A percentile compares a stretch with the other conserved stretches of the same genome.
Conservation (phyloP, 2,797 vertebrate genomes). For the Notolabrus celidotus region DNA sequence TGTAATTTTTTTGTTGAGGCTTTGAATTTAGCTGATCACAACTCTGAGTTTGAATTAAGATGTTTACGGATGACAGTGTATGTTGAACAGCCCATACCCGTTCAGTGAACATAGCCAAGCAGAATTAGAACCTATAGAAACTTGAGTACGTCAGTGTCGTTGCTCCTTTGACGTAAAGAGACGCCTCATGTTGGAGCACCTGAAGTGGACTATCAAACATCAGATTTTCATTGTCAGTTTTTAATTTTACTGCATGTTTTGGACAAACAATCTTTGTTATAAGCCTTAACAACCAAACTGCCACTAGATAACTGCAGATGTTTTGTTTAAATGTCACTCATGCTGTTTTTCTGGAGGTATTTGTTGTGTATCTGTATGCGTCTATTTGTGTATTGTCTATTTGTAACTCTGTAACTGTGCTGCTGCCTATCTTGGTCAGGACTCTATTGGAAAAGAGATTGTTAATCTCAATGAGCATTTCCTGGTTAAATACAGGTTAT, state of each 20-base stretch:
- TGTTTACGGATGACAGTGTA: slow-evolving; percentile 27
- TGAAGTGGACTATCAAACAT: background rate
- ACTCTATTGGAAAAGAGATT: no score
- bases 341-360: no score
- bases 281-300: no score
- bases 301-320: no score
- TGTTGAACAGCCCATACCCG: slow-evolving; percentile 1
- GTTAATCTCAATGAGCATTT: no score
- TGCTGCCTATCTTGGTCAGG: no score
- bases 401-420: no score
- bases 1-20: no score
- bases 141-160: background rate
- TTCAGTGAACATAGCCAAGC: slow-evolving; percentile 26
- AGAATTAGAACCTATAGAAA: slow-evolving; percentile 17
- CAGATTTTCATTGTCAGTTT: background rate
- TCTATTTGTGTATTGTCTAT: no score
- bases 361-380: no score
- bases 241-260: background rate
- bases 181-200: background rate
- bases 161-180: background rate
- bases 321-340: no score
- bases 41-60: slow-evolving; percentile 36
- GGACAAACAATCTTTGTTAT: background rate
- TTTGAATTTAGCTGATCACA: slow-evolving; percentile 28
- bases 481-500: no score